Evolutionary conservation across 2,797 vertebrate genomes (phyloP), one percentile per base, ranked within the genome.

Genomic region (Micromesistius poutassou): DNA sequence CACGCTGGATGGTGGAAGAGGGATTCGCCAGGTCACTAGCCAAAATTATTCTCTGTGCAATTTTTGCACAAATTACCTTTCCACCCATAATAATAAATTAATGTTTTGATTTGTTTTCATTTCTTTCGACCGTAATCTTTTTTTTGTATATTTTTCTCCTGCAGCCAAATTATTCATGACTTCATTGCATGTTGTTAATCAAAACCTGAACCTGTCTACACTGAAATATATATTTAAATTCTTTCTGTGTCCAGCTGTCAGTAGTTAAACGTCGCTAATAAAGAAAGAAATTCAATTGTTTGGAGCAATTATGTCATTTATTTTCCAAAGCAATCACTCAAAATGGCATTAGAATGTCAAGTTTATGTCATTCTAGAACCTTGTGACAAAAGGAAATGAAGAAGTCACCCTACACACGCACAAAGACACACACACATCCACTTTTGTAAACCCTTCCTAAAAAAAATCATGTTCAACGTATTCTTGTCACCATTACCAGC

Each of bases 1-100:
- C 74, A 75, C 5, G 35, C 50, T 36, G 73, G 74, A 85, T 77
- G 70, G 55, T 62, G 8, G 70, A 33, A 46, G 70, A 10, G 5
- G 31, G 28, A 73, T 79, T 30, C 25, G 35, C 14, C 36, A 19
- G 72, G n/a, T 72, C 46, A 77, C 35, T 74, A 40, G 46, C 4
- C 30, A 33, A 62, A 1, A n/a, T 68, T 28, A 28, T 7, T 62
- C 12, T 42, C 3, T 3, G 40, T 2, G 40, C 22, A 6, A 62
- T 25, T 62, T 62, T 28, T 28, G 1, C 25, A 3, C 3, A 68
- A 68, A 28, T 68, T 28, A 28, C n/a, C 28, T 68, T 66, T 68
- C 25, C 4, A 25, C 25, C 9, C 62, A 28, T 68, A 28, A 28
- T 28, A 10, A 62, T 50, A 19, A 62, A 25, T 10, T 0, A 62